A percentile compares a stretch with the other conserved stretches of the same genome.
These are phyloP conservation scores for Dendronephthya gigantea DNA, from an alignment of 64 coral and sea anemone genomes.

Conservation along the genomic window DNA sequence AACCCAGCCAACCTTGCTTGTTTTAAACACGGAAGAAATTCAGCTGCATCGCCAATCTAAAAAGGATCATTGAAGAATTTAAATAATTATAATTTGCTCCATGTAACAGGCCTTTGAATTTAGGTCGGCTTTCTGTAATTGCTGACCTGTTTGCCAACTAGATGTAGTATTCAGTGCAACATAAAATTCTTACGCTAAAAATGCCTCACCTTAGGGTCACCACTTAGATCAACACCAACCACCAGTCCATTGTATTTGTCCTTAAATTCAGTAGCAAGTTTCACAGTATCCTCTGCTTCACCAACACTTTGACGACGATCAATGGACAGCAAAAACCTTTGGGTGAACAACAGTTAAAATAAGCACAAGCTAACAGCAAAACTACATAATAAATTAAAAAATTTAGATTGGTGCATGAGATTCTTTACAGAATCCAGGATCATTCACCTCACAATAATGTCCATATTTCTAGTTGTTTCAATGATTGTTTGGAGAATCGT, in stretches of 20 bases:
- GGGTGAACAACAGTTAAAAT: not conserved
- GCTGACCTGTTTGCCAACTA: not conserved
- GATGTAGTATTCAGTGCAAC: not conserved
- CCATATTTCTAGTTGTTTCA: not conserved
- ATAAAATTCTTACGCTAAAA: not conserved
- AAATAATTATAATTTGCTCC: too few species aligned
- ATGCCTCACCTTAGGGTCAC: slow-evolving; percentile 59
- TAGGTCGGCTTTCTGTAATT: too few species aligned
- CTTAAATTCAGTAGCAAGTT: slow-evolving; percentile 38
- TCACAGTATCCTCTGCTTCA: slow-evolving; percentile 58
- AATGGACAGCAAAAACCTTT: slow-evolving; percentile 64
- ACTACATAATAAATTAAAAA: not conserved
- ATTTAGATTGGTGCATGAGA: not conserved
- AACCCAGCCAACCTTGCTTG: slow-evolving; percentile 53
- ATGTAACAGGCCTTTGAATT: too few species aligned
- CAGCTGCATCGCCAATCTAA: slow-evolving; percentile 44
- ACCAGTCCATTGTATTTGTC: slow-evolving; percentile 32
- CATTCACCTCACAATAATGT: not conserved
- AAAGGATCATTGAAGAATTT: too few species aligned
- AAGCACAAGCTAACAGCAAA: not conserved
- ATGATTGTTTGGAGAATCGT: not conserved
- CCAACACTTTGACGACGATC: slow-evolving; percentile 45
- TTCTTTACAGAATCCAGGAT: not conserved
- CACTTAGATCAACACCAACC: slow-evolving; percentile 69
- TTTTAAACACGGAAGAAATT: slow-evolving; percentile 62